Conservation (phyloP, 2,888 invertebrate species). For the Drosophila macrospina region DNA sequence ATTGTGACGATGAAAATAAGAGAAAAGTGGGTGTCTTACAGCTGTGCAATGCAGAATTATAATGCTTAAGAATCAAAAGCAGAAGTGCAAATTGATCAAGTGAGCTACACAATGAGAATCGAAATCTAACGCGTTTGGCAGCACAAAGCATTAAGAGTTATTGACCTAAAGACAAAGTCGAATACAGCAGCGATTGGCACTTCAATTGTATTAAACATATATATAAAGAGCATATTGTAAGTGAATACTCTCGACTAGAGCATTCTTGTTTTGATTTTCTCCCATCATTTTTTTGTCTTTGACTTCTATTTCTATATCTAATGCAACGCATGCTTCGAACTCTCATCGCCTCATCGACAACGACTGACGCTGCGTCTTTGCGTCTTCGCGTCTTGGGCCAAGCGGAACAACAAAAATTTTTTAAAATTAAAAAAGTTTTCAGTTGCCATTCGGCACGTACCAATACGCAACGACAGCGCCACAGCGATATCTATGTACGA, state of each 20-base stretch:
- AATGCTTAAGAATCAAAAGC: too few relatives aligned
- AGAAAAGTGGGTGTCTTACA: background rate
- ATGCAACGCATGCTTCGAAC: slow-evolving; percentile 70
- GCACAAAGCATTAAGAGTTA: background rate
- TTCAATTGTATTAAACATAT: background rate
- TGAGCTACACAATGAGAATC: background rate
- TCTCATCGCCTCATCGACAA: slow-evolving; percentile 48
- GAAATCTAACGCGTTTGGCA: background rate
- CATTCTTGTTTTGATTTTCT: background rate
- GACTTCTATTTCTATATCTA: slow-evolving; percentile 45
- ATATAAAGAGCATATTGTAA: background rate
- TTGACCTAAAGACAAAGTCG: slow-evolving; percentile 2
- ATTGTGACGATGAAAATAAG: too few relatives aligned
- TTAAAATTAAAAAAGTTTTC: slow-evolving; percentile 78
- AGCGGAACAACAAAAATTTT: slow-evolving; percentile 61
- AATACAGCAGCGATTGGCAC: background rate
- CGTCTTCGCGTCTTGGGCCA: slow-evolving; percentile 40
- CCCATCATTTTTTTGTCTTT: slow-evolving; percentile 5
- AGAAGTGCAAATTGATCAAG: too few relatives aligned
- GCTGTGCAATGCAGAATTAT: background rate
- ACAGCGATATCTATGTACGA: slow-evolving; percentile 41
- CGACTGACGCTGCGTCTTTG: slow-evolving; percentile 43
- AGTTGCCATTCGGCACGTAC: slow-evolving; percentile 76
- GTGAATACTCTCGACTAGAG: background rate
- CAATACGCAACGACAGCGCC: slow-evolving; percentile 75